Base-by-base conservation (phyloP, 2,113 vertebrate species). In the Limnothrissa miodon region DNA sequence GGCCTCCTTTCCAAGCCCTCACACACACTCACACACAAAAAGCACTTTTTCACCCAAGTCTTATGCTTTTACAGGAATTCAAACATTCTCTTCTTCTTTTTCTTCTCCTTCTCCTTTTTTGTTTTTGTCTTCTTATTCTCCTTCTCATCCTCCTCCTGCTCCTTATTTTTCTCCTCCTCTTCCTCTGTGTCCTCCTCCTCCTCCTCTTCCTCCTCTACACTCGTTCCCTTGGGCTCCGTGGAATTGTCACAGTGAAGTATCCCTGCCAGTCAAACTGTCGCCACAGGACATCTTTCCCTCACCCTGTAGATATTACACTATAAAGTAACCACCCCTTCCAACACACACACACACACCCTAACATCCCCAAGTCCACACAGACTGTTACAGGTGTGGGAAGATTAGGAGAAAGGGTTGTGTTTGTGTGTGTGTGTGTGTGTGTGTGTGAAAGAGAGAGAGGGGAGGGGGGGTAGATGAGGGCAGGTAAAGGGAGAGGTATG, bases 401-500 rank as follows among this genome's bases (percentile, higher is more conserved):
- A 62, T 36, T 29, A 33, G 29, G 13, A 33, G 62, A 13, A 8
- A 13, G 8, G 25, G 11, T 10, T 70, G 62, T 36, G 62, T 70
- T 6, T 15, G 62, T 70, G 62, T 29, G 59, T 66, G 59, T 33
- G 59, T 9, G n/a, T 33, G 59, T 66, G 59, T 15, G 59, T 33
- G 59, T 15, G 59, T 66, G 59, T 33, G 59, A 33, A 25, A 15
- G 25, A 33, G 25, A 17, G 59, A 23, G 23, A 23, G 56, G 56
- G n/a, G 56, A 23, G 56, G n/a, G 59, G 59, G 25, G n/a, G 3
- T 66, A n/a, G 33, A 15, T 33, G 25, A 36, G 42, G 84, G 87
- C 86, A 87, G 86, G 79, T 83, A 45, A n/a, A 46, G 83, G 48
- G 46, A 78, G 70, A 53, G 78, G 84, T 59, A 81, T 46, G 82